Evolutionary conservation across 2,797 vertebrate genomes (phyloP).

Genomic region (Tinamus major): DNA sequence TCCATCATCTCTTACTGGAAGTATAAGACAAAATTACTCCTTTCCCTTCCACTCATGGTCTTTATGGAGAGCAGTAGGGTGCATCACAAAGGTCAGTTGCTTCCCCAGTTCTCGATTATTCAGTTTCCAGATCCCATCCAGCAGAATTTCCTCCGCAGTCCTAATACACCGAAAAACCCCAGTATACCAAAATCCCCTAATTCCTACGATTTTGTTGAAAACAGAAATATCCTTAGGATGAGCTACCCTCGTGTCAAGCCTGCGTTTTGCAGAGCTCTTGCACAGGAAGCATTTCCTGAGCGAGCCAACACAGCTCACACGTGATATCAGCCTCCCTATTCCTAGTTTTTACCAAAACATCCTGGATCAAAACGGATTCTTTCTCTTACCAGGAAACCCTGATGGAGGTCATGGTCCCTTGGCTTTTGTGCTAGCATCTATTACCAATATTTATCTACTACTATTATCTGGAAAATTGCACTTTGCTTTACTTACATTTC

Average conservation of each 20-base stretch:
- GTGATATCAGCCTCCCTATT: constrained; percentile 31
- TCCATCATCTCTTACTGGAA: background rate
- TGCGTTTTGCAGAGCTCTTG: background rate
- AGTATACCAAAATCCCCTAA: background rate
- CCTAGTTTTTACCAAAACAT: constrained; percentile 55
- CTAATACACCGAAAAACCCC: background rate
- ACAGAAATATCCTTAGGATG: background rate
- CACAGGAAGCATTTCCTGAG: constrained; percentile 53
- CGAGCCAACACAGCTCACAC: background rate
- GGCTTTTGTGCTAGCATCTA: background rate
- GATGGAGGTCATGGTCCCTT: background rate
- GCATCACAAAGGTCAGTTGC: background rate
- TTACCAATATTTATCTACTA: background rate
- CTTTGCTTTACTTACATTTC: background rate
- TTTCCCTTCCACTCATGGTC: background rate
- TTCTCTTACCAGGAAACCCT: background rate
- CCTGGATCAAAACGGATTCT: constrained; percentile 24
- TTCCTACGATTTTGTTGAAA: background rate
- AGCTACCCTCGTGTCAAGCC: background rate
- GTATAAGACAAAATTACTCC: background rate
- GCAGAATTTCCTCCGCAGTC: background rate
- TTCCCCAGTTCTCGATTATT: background rate
- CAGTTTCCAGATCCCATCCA: background rate
- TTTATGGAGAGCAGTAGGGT: background rate
- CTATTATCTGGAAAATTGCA: background rate